phyloP scores from a whole-genome alignment of 1,140 invertebrate genomes.

The Cyclargus thomasi region DNA sequence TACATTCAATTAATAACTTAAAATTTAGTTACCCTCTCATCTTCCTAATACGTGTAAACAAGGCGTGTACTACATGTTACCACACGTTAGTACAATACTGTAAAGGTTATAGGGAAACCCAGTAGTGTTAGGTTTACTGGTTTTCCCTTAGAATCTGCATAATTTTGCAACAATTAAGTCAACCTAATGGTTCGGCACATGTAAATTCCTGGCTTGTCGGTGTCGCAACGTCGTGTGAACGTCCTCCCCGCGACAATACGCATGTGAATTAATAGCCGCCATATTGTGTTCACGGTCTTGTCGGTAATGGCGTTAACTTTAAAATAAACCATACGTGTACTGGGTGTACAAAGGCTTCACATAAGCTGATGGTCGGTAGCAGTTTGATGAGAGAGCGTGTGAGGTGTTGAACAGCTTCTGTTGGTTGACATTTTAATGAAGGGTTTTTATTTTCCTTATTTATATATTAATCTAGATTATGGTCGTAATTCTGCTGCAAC shows the following conservation, averaged over 20 bases:
- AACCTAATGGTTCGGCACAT: constrained; percentile 6
- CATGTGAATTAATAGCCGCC: constrained; percentile 15
- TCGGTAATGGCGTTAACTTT: constrained; percentile 5
- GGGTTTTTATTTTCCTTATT: no score
- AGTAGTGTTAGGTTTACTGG: background rate
- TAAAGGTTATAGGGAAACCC: background rate
- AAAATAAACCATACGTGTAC: background rate
- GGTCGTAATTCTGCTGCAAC: no score
- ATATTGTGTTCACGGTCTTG: constrained; percentile 3
- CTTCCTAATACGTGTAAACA: no score
- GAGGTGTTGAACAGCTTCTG: no score
- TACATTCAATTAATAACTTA: no score
- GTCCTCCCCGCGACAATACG: constrained; percentile 9
- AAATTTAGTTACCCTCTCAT: no score
- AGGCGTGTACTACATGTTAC: no score
- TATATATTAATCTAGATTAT: no score
- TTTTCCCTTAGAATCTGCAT: background rate
- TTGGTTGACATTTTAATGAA: no score
- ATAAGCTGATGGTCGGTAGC: no score
- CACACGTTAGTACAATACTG: background rate
- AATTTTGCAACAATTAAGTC: background rate
- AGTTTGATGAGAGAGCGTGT: no score
- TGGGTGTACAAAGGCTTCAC: no score
- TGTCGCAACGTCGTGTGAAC: constrained; percentile 8
- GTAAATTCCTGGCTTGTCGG: background rate